phyloP scores from a whole-genome alignment of 2,797 vertebrate species.

The Pelodytes ibericus region DNA sequence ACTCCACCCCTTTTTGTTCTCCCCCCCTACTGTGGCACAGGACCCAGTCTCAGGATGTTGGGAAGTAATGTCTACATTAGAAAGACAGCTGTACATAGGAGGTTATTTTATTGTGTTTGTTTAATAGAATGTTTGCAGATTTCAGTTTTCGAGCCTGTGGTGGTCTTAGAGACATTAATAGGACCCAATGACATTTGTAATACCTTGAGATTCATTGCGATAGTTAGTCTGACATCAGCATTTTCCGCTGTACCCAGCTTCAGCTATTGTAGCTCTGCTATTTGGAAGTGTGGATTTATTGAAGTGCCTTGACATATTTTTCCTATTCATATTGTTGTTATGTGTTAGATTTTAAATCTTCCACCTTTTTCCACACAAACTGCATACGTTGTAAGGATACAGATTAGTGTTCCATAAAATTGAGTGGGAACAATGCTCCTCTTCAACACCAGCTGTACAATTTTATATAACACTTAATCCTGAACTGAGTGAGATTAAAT shows the following conservation, averaged over 20 bases:
- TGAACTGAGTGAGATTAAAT: conserved; percentile 81
- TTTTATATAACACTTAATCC: conserved; percentile 78
- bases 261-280: conserved; percentile 5
- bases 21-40: too few relatives aligned
- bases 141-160: too few relatives aligned
- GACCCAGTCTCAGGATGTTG: too few relatives aligned
- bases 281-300: conserved; percentile 8
- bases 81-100: too few relatives aligned
- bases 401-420: conserved; percentile 57
- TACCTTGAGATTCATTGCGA: neutral
- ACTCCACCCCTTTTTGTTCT: too few relatives aligned
- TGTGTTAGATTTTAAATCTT: conserved; percentile 46
- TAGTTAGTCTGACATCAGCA: neutral
- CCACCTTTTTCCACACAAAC: conserved; percentile 30
- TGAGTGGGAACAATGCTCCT: conserved; percentile 71
- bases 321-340: conserved; percentile 37
- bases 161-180: too few relatives aligned
- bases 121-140: too few relatives aligned
- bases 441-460: conserved; percentile 79
- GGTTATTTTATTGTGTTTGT: too few relatives aligned
- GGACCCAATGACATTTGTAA: neutral
- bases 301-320: conserved; percentile 9
- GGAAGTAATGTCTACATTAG: too few relatives aligned
- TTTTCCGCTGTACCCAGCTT: neutral
- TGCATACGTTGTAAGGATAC: conserved; percentile 37